Evolutionary conservation across 2,113 vertebrate species (phyloP), one percentile per base, ranked within the genome.

Genomic region (Hippocampus barbouri): DNA sequence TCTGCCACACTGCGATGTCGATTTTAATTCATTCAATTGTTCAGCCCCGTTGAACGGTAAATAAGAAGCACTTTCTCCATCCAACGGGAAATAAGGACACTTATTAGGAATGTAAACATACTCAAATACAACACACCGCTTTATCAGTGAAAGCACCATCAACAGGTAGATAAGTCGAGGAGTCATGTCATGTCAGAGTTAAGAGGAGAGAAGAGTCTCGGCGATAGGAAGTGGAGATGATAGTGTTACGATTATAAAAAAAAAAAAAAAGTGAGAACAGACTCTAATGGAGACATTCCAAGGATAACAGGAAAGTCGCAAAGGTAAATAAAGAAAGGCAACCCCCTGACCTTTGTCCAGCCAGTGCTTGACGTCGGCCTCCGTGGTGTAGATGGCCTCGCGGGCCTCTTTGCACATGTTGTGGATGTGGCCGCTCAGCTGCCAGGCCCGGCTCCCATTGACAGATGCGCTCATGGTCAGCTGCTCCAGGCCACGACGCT

Each of bases 281-380:
- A 67, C 43, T 2, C 30, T 9, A 72, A n/a, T 6, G 45, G 18
- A 68, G 69, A 56, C 20, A 57, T 16, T 40, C 1, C 30, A 27
- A 11, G 23, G 18, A 25, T 16, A 30, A 27, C 8, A 34, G 49
- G 15, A 41, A 56, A 25, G 23, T 60, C 60, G 64, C 14, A 63
- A 14, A 59, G 56, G 75, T 53, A 51, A 80, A 30, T n/a, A 54
- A 66, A 69, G 34, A 69, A 34, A 62, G 38, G 34, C 54, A 49
- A 68, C 93, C 90, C 90, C 11, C 80, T 79, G 77, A 96, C 97
- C 97, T 93, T 91, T 94, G 76, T 96, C 94, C 86, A 96, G 88
- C 97, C 97, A 99, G 87, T 96, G 93, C 74, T 84, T 93, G 79
- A 94, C 94, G 8, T 99, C 97, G 2, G 94, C 92, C 81, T 96